phyloP scores from a whole-genome alignment of 92 coral and sea anemone genomes.

The Muricea muricata region DNA sequence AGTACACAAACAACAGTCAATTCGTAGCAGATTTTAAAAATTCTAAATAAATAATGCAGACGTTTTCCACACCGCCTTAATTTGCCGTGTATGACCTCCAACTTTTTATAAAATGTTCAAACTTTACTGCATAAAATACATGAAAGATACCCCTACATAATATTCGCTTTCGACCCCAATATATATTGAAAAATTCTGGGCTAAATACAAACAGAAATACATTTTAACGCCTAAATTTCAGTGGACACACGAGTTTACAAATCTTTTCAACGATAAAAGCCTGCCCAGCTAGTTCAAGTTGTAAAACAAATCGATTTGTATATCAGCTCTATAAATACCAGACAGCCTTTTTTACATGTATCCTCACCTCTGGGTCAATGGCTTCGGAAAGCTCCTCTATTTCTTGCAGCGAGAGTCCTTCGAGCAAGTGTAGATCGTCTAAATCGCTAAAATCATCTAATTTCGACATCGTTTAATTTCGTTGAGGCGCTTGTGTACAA shows the following conservation, averaged over 20 bases:
- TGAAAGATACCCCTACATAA: background rate
- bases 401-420: constrained; percentile 86
- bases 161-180: background rate
- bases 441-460: constrained; percentile 76
- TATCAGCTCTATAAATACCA: background rate
- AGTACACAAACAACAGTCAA: background rate
- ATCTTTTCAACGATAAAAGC: too few relatives aligned
- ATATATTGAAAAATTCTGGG: background rate
- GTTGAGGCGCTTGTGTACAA: background rate
- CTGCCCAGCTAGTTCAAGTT: background rate
- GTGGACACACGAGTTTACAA: too few relatives aligned
- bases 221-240: too few relatives aligned
- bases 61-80: background rate
- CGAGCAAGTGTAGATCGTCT: constrained; percentile 82
- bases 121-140: background rate
- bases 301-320: too few relatives aligned
- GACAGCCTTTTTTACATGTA: background rate
- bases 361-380: constrained; percentile 95
- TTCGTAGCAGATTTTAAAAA: background rate
- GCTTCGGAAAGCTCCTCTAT: constrained; percentile 80
- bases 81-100: background rate
- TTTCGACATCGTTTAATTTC: background rate
- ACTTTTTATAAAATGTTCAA: background rate
- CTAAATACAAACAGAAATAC: too few relatives aligned
- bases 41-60: background rate